Evolutionary conservation across 1,140 invertebrate genomes (phyloP).

Genomic region (Diorhabda carinulata): DNA sequence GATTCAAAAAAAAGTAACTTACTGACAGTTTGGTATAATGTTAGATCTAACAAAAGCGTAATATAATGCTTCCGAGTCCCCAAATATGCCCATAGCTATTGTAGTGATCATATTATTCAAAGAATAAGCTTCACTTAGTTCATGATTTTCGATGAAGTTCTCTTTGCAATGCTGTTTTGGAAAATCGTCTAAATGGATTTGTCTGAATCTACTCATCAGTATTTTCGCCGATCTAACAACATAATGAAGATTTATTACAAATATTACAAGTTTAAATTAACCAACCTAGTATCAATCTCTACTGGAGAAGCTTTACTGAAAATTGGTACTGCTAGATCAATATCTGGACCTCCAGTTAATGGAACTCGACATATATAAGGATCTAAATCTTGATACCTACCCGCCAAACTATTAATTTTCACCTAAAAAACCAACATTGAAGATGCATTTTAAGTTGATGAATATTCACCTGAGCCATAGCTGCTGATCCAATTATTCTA

Average conservation of each 20-base stretch:
- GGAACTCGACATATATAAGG: slow-evolving; percentile 38
- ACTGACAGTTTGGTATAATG: slow-evolving; percentile 36
- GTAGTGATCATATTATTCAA: slow-evolving; percentile 37
- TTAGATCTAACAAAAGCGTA: slow-evolving; percentile 39
- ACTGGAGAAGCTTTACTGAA: slow-evolving; percentile 35
- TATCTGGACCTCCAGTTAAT: slow-evolving; percentile 42
- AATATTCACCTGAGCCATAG: slow-evolving; percentile 29
- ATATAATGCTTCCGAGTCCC: slow-evolving; percentile 33
- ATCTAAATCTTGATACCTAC: slow-evolving; percentile 35
- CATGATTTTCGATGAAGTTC: slow-evolving; percentile 23
- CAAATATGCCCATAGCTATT: slow-evolving; percentile 41
- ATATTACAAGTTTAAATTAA: slow-evolving; percentile 1
- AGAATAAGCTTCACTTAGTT: slow-evolving; percentile 33
- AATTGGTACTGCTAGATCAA: slow-evolving; percentile 39
- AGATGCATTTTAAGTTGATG: no score
- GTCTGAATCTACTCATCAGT: slow-evolving; percentile 26
- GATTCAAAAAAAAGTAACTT: slow-evolving; percentile 19
- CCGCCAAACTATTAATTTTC: slow-evolving; percentile 36
- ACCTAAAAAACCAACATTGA: slow-evolving; percentile 23
- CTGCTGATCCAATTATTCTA: slow-evolving; percentile 40
- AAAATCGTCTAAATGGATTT: slow-evolving; percentile 23
- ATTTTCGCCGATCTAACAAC: slow-evolving; percentile 8
- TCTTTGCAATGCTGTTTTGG: slow-evolving; percentile 21
- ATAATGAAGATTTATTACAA: slow-evolving; percentile 6
- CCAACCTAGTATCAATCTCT: slow-evolving; percentile 20